phyloP scores from a whole-genome alignment of 2,113 vertebrate species.

The Amblyornis subalaris region DNA sequence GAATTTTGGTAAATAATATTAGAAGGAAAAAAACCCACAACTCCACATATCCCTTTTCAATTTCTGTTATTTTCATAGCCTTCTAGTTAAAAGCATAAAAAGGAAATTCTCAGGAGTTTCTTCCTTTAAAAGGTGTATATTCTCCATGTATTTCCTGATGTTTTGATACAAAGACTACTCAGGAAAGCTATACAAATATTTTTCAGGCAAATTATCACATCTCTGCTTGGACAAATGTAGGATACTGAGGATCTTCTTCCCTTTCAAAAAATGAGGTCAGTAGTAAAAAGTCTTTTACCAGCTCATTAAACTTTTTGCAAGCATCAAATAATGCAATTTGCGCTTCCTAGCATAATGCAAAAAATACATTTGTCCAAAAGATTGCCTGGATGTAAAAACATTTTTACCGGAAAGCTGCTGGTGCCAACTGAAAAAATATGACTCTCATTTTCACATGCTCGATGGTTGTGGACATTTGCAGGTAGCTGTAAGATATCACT shows the following conservation, averaged over 20 bases:
- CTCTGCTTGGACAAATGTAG: background rate
- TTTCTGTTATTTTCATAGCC: background rate
- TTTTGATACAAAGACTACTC: background rate
- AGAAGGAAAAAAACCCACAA: background rate
- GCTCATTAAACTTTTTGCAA: background rate
- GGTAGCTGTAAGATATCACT: background rate
- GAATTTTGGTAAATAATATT: background rate
- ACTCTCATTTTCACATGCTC: background rate
- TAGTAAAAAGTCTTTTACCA: background rate
- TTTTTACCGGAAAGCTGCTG: background rate
- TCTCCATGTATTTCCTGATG: background rate
- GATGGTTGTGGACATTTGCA: background rate
- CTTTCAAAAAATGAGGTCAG: background rate
- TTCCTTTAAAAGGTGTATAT: background rate
- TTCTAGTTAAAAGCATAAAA: background rate
- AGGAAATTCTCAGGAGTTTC: background rate
- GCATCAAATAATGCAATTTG: background rate
- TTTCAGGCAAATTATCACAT: background rate
- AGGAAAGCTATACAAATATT: background rate
- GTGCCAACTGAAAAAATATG: background rate
- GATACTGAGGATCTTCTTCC: background rate
- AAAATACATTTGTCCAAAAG: background rate
- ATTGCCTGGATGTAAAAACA: background rate
- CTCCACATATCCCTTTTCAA: accelerated
- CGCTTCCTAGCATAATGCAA: background rate